phyloP scores from a whole-genome alignment of 2,113 vertebrate genomes.

The Natator depressus region DNA sequence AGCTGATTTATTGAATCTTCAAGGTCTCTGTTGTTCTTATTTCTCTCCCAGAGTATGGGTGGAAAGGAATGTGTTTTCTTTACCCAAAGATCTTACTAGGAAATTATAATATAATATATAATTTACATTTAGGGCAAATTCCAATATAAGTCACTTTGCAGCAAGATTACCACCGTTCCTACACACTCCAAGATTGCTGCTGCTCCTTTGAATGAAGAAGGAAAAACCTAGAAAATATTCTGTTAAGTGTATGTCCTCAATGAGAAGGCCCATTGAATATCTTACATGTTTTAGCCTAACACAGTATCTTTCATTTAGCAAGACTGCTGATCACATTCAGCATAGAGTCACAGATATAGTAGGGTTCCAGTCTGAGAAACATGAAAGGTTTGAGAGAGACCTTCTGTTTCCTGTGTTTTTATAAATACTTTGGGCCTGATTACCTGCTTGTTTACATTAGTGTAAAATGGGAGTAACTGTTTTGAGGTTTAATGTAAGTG shows the following conservation, averaged over 20 bases:
- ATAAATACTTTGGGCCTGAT: not conserved
- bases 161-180: not conserved
- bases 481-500: not conserved
- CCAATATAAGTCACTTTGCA: not conserved
- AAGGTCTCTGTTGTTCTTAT: not conserved
- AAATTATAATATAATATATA: not conserved
- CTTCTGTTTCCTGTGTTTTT: not conserved
- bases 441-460: not conserved
- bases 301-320: not conserved
- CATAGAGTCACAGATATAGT: accelerated
- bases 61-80: not conserved
- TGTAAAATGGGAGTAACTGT: not conserved
- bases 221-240: not conserved
- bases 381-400: not conserved
- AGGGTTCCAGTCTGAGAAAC: not conserved
- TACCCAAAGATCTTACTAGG: not conserved
- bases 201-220: not conserved
- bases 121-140: not conserved
- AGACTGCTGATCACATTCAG: not conserved
- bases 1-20: not conserved
- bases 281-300: not conserved
- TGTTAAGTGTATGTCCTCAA: not conserved
- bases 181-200: not conserved
- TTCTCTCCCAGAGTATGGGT: not conserved
- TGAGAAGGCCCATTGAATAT: not conserved